Base-by-base conservation (phyloP, 1,140 invertebrate species). In the Pissodes strobi region DNA sequence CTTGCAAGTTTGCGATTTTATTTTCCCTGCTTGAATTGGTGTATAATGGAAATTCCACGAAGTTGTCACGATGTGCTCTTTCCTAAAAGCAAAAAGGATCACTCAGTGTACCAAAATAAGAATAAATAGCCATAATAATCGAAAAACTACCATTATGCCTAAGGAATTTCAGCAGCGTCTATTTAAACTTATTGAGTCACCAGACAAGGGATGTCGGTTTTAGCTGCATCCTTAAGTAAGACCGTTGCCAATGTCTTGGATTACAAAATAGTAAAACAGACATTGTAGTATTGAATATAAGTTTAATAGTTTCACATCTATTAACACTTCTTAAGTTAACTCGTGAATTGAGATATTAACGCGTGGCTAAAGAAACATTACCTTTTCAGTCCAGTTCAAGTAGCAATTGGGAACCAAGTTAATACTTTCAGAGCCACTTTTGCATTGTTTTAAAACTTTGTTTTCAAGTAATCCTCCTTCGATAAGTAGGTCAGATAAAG, bases 391-490 rank as follows among this genome's bases (percentile, higher is more conserved):
- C 88, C 88, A 91, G 15, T 82, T 82, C 21, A 90, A 74, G 34
- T 78, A 78, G 72, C 87, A 85, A 13, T 82, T 72, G 2, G 88
- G 87, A 15, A 84, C 79, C n/a, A 78, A 65, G 48, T 82, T 80
- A 39, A 87, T 81, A 67, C 80, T 87, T 5, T 87, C 82, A 0
- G 87, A 86, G 67, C 86, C 84, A 34, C 81, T 70, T 39, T 77
- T 76, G 66, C 86, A 86, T 62, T 84, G 81, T 8, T 79, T 76
- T 9, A 91, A 75, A 51, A 79, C 78, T 4, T 72, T 72, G 12
- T 86, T 86, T 76, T 88, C 84, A 76, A 91, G 88, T 1, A 80
- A 72, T 65, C 86, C 88, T 1, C 90, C 88, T 79, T 91, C 88
- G 21, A 91, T 77, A 57, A 85, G 79, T 5, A 91, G 72, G 10